Percentiles rank a stretch among this genome's conserved stretches.
Conservation (phyloP, 2,797 vertebrate species). For the Oceanodroma leucorhoa region DNA sequence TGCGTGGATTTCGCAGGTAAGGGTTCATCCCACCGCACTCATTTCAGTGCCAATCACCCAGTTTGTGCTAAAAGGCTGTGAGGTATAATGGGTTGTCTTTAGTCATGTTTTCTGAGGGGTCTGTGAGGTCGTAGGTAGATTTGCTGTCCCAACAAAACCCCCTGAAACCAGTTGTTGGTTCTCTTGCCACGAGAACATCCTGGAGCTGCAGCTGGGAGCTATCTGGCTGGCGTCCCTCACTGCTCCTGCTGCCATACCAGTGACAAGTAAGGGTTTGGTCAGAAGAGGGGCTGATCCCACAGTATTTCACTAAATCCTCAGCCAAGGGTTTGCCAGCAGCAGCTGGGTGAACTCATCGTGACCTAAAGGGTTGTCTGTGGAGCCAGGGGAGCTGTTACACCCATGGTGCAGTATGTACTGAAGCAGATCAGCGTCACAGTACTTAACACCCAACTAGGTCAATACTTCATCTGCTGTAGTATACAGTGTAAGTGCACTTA, state of each 20-base stretch:
- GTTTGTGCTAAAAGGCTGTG: not conserved
- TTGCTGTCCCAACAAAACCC: not conserved
- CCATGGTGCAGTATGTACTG: not conserved
- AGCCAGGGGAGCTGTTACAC: constrained; percentile 1
- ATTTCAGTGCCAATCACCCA: not conserved
- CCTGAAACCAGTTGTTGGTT: not conserved
- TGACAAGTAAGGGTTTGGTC: not conserved
- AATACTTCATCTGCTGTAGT: not conserved
- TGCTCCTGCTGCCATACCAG: not conserved
- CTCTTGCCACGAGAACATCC: not conserved
- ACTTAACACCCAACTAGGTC: not conserved
- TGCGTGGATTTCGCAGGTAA: fast-evolving
- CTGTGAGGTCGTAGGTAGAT: not conserved
- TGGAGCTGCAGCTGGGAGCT: not conserved
- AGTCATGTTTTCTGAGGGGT: not conserved
- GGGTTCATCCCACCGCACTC: not conserved
- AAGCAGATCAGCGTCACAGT: not conserved
- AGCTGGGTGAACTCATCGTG: not conserved
- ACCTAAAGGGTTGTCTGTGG: not conserved
- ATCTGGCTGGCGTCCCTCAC: fast-evolving
- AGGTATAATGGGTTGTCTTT: not conserved
- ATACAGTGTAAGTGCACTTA: not conserved
- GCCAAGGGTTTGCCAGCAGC: not conserved
- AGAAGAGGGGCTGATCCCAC: not conserved
- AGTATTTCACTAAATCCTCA: not conserved